Evolutionary conservation across 2,888 invertebrate genomes (phyloP), one percentile per base, ranked within the genome.

Genomic region (Pyrrhia umbra): DNA sequence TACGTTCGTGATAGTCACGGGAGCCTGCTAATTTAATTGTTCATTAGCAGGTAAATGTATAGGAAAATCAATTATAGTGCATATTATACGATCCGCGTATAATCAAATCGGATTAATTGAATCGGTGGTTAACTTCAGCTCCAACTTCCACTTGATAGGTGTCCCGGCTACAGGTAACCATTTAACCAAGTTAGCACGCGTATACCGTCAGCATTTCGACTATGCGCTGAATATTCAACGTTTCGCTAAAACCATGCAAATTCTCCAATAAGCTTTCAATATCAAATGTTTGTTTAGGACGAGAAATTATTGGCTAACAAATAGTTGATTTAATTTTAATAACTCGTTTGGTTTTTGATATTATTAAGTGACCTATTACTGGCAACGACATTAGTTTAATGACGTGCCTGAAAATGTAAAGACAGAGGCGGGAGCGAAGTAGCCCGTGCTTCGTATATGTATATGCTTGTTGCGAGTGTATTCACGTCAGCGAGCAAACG

Each of bases 401-500:
- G 67, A 61, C 54, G 47, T 62, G 56, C 54, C 60, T 55, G 61
- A 62, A 64, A 52, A 62, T 65, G 46, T 71, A 47, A 78, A 60
- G 75, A 74, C 68, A 59, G 54, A 61, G 65, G 54, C 39, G 42
- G 55, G 67, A 65, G 57, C 51, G 34, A 52, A 50, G 71, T 62
- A 71, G 58, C 63, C 64, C 43, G 57, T 68, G 43, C 37, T 59
- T 69, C 46, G 52, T 71, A 68, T 67, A 64, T 58, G 72, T 74
- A 75, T 72, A 75, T 72, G 79, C 74, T 84, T 82, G 81, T 82
- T 83, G 83, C 83, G 82, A 82, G 83, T 82, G 85, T 84, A 86
- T 88, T 86, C 90, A 89, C 88, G 78, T 86, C 87, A 88, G 83
- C 86, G 85, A 84, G 88, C 89, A 88, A 84, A 88, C 84, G 87